Percentiles rank a stretch among this genome's conserved stretches.
Conservation (phyloP, 2,113 vertebrate species). For the Calidris pygmaea region DNA sequence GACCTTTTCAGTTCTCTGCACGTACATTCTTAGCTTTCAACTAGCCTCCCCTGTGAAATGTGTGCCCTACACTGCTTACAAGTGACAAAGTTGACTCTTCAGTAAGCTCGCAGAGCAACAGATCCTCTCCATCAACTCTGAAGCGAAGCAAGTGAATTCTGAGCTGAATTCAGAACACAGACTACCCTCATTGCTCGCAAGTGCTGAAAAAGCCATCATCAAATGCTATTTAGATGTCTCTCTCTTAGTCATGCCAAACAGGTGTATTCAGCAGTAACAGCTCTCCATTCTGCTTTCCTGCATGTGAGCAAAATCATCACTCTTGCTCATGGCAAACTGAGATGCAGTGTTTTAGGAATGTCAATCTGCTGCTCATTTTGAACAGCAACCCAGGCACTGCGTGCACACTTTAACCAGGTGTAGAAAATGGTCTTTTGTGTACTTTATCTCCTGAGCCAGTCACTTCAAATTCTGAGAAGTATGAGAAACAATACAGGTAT, state of each 20-base stretch:
- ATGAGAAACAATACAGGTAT: neutral
- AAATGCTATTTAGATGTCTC: neutral
- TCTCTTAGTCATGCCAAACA: neutral
- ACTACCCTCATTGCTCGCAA: neutral
- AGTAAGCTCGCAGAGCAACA: neutral
- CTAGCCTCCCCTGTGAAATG: neutral
- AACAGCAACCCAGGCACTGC: neutral
- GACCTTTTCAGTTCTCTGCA: neutral
- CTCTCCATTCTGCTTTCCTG: neutral
- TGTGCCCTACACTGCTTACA: no score
- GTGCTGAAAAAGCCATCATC: neutral
- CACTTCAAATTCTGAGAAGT: neutral
- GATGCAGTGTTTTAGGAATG: neutral
- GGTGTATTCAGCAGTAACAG: neutral
- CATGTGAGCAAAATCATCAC: neutral
- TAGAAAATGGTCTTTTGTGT: neutral
- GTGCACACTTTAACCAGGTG: neutral
- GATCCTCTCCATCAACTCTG: neutral
- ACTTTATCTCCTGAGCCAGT: neutral
- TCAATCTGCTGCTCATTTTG: neutral
- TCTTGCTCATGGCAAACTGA: neutral
- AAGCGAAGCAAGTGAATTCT: neutral
- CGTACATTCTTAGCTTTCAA: neutral
- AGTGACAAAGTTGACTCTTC: neutral
- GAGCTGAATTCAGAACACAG: neutral